Conservation (phyloP, 2,113 vertebrate species). For the Centrocercus urophasianus region DNA sequence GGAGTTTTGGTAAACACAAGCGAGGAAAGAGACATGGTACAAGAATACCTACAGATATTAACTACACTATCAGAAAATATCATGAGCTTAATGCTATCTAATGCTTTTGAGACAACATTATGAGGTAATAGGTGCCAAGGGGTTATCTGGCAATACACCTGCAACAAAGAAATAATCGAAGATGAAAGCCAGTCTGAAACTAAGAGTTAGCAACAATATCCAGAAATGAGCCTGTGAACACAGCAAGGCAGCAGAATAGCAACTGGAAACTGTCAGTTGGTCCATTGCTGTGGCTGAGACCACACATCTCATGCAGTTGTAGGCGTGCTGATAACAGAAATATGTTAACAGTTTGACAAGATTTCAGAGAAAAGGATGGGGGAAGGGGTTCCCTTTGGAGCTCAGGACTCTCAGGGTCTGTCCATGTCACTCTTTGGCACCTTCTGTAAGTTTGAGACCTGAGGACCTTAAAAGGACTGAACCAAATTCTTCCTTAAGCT, state of each 20-base stretch:
- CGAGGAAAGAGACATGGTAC: neutral
- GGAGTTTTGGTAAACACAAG: neutral
- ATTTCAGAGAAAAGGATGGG: neutral
- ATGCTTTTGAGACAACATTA: neutral
- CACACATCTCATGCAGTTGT: neutral
- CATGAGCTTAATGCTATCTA: neutral
- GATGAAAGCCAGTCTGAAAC: neutral
- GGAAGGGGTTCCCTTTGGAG: neutral
- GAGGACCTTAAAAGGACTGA: conserved; percentile 46
- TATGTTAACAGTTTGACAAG: conserved; percentile 29
- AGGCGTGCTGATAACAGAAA: conserved; percentile 47
- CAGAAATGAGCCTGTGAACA: neutral
- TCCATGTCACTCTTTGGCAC: conserved; percentile 1
- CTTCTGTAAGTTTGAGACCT: neutral
- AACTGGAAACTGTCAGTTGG: neutral
- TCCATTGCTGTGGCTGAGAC: neutral
- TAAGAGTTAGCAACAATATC: neutral
- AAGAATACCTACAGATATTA: neutral
- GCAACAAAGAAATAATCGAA: neutral
- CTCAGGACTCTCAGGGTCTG: neutral
- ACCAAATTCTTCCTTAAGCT: conserved; percentile 36
- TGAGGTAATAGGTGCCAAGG: neutral
- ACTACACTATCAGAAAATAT: neutral
- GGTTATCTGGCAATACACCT: neutral
- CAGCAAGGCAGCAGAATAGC: neutral